A percentile compares a stretch with the other conserved stretches of the same genome.
Conservation (phyloP, 2,888 invertebrate species). For the Himalopsyche anomala region DNA sequence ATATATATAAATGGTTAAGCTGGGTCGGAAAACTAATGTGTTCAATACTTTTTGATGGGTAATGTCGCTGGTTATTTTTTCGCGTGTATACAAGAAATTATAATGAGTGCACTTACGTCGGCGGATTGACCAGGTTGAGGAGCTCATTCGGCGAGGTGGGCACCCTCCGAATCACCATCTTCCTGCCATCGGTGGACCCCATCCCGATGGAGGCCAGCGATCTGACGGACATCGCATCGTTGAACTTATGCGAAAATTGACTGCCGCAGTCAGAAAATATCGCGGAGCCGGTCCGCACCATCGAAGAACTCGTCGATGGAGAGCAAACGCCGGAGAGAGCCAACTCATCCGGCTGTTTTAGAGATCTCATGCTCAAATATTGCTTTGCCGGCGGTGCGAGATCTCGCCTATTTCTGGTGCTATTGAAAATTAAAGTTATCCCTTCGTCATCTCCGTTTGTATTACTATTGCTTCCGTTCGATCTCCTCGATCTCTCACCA, state of each 20-base stretch:
- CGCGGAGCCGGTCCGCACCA: conserved; percentile 71
- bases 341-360: conserved; percentile 72
- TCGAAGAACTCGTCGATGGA: conserved; percentile 69
- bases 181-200: conserved; percentile 92
- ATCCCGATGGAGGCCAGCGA: conserved; percentile 91
- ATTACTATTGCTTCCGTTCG: conserved; percentile 19
- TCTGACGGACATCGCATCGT: conserved; percentile 85
- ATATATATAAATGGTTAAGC: too few relatives aligned
- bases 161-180: conserved; percentile 89
- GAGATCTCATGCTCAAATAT: conserved; percentile 68
- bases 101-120: conserved; percentile 81
- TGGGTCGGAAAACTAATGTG: too few relatives aligned
- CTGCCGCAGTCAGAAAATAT: conserved; percentile 81
- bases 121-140: conserved; percentile 90
- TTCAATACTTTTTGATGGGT: background rate
- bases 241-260: conserved; percentile 73
- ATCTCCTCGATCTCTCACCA: conserved; percentile 38
- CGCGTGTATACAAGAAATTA: too few relatives aligned
- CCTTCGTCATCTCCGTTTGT: conserved; percentile 56
- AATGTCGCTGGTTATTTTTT: background rate
- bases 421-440: conserved; percentile 61
- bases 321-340: conserved; percentile 70
- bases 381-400: conserved; percentile 75
- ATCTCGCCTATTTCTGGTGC: conserved; percentile 68
- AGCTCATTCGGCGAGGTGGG: conserved; percentile 91